A percentile compares a stretch with the other conserved stretches of the same genome.
Conservation (phyloP, 2,888 invertebrate species). For the Nemotelus nigrinus region DNA sequence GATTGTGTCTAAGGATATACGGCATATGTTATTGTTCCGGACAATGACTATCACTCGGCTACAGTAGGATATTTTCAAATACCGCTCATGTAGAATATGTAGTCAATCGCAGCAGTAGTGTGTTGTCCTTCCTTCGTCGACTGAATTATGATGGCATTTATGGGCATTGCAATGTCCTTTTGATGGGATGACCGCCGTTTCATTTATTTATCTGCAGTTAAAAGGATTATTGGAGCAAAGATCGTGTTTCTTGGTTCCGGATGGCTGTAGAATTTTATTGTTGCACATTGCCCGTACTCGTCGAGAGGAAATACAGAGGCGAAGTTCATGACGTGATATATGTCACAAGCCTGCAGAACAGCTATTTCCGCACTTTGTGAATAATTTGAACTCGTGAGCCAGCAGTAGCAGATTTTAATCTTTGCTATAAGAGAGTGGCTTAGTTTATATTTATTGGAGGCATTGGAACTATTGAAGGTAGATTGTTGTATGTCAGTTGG, state of each 20-base stretch:
- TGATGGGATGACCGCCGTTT: constrained; percentile 46
- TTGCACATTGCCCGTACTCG: constrained; percentile 39
- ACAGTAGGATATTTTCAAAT: background rate
- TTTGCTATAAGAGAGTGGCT: constrained; percentile 34
- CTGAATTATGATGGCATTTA: constrained; percentile 51
- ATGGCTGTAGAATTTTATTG: constrained; percentile 24
- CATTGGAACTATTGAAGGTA: background rate
- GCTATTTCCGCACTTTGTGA: constrained; percentile 16
- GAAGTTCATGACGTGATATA: constrained; percentile 25
- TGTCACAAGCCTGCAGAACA: background rate
- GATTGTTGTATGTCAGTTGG: no score
- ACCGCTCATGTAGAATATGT: no score
- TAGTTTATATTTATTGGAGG: constrained; percentile 32
- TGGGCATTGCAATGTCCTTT: constrained; percentile 50
- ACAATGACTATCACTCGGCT: constrained; percentile 12
- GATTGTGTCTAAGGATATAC: constrained; percentile 6
- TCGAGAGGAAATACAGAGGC: constrained; percentile 33
- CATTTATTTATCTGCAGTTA: constrained; percentile 49
- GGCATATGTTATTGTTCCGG: constrained; percentile 7
- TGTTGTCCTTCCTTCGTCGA: constrained; percentile 5
- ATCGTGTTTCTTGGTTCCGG: background rate
- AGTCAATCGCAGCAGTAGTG: background rate
- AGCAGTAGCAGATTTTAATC: constrained; percentile 35
- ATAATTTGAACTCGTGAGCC: constrained; percentile 36
- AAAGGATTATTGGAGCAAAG: constrained; percentile 51